Conservation (phyloP, 2,797 vertebrate species). For the Gadopsis marmoratus region DNA sequence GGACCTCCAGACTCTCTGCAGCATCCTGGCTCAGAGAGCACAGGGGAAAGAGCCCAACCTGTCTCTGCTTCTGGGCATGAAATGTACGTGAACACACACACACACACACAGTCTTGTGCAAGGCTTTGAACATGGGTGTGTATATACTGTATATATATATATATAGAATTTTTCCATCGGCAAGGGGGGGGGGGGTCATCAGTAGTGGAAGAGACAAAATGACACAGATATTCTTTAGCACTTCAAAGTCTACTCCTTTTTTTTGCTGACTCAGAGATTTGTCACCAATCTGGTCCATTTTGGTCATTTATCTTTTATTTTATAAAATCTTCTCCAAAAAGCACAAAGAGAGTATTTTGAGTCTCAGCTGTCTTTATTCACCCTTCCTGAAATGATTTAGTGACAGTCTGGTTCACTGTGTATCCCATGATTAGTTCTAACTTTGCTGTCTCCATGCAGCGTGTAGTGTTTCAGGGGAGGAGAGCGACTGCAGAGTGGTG, state of each 20-base stretch:
- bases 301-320: too few relatives aligned
- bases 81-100: conserved; percentile 85
- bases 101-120: background rate
- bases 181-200: too few relatives aligned
- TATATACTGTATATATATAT: too few relatives aligned
- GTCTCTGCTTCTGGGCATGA: conserved; percentile 94
- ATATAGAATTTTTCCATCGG: too few relatives aligned
- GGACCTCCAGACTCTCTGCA: conserved; percentile 95
- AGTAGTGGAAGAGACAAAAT: too few relatives aligned
- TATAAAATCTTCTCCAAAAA: too few relatives aligned
- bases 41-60: conserved; percentile 97
- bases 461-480: conserved; percentile 88
- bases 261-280: too few relatives aligned
- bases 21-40: conserved; percentile 92
- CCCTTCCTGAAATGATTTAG: background rate
- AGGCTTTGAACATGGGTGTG: background rate
- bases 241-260: too few relatives aligned
- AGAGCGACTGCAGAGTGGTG: conserved; percentile 85
- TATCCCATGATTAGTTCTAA: too few relatives aligned
- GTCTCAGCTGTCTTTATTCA: background rate
- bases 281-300: too few relatives aligned
- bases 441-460: conserved; percentile 77
- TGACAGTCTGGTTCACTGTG: background rate
- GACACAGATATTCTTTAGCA: too few relatives aligned
- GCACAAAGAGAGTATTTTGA: too few relatives aligned